Percentiles rank a stretch among this genome's conserved stretches.
These are phyloP conservation scores for Nixonia krombeini DNA, from an alignment of 1,140 invertebrate species.

Conservation along the genomic window DNA sequence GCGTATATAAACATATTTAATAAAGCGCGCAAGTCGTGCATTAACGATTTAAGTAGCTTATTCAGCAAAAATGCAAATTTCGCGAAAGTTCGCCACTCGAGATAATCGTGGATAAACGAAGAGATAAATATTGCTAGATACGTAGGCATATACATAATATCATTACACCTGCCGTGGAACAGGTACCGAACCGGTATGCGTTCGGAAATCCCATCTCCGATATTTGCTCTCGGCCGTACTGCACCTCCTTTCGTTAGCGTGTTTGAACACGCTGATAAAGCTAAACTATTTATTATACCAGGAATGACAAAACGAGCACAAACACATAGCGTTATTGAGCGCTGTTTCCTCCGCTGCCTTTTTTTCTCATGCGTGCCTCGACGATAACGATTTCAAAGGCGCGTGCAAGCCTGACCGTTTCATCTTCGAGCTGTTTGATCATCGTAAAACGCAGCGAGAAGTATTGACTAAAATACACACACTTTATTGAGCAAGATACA, in stretches of 20 bases:
- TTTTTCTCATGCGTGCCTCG: conserved; percentile 12
- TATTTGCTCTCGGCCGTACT: conserved; percentile 50
- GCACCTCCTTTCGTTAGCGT: conserved; percentile 52
- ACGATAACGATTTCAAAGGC: conserved; percentile 54
- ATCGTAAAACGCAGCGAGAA: conserved; percentile 55
- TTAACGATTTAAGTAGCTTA: too few species aligned
- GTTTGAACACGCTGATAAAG: conserved; percentile 62
- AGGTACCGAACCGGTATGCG: conserved; percentile 31
- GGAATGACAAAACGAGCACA: conserved; percentile 39
- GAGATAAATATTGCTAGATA: conserved; percentile 21
- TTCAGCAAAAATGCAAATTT: too few species aligned
- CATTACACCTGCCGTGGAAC: conserved; percentile 25
- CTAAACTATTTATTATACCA: conserved; percentile 54
- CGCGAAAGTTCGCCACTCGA: too few species aligned
- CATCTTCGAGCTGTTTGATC: conserved; percentile 51
- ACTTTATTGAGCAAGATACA: too few species aligned
- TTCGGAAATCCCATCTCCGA: conserved; percentile 40
- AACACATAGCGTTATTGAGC: conserved; percentile 52
- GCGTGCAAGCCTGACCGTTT: neutral
- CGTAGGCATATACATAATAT: conserved; percentile 7
- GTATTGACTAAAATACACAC: conserved; percentile 32
- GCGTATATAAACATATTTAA: too few species aligned
- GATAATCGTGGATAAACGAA: too few species aligned
- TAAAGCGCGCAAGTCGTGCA: too few species aligned
- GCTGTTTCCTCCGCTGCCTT: conserved; percentile 19